These are phyloP conservation scores for Drosophila hydei DNA, from an alignment of 1,140 invertebrate genomes.

Conservation along the genomic window DNA sequence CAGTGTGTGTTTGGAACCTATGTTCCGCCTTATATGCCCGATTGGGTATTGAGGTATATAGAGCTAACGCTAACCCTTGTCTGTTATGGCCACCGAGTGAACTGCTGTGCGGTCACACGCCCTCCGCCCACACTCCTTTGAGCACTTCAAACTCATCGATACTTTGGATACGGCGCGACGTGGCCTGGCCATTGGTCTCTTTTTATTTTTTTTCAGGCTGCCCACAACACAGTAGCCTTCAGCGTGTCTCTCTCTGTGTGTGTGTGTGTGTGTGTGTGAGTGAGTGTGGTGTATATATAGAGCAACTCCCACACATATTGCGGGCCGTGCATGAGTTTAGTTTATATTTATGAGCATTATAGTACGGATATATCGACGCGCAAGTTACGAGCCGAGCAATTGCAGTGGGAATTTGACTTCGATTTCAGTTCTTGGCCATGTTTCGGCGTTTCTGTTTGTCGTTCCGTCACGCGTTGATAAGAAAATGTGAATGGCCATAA, in stretches of 20 bases:
- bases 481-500: conserved; percentile 42
- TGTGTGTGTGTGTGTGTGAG: conserved; percentile 8
- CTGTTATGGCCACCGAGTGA: conserved; percentile 58
- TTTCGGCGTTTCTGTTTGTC: conserved; percentile 17
- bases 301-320: conserved; percentile 43
- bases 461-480: conserved; percentile 26
- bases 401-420: conserved; percentile 35
- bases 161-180: conserved; percentile 72
- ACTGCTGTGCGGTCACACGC: conserved; percentile 78
- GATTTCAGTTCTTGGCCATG: conserved; percentile 21
- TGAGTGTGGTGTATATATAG: conserved; percentile 37
- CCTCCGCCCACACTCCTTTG: conserved; percentile 16
- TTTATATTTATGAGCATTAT: conserved; percentile 84
- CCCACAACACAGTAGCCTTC: conserved; percentile 42
- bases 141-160: conserved; percentile 78
- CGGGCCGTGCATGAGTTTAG: conserved; percentile 59
- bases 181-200: conserved; percentile 74
- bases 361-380: conserved; percentile 81
- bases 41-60: conserved; percentile 20
- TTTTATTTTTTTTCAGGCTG: conserved; percentile 52
- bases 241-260: not conserved
- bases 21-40: conserved; percentile 11
- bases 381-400: conserved; percentile 53
- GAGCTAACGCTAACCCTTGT: conserved; percentile 32
- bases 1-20: conserved; percentile 21